Conservation (phyloP, 2,888 invertebrate genomes). For the Pterobdella sp. region DNA sequence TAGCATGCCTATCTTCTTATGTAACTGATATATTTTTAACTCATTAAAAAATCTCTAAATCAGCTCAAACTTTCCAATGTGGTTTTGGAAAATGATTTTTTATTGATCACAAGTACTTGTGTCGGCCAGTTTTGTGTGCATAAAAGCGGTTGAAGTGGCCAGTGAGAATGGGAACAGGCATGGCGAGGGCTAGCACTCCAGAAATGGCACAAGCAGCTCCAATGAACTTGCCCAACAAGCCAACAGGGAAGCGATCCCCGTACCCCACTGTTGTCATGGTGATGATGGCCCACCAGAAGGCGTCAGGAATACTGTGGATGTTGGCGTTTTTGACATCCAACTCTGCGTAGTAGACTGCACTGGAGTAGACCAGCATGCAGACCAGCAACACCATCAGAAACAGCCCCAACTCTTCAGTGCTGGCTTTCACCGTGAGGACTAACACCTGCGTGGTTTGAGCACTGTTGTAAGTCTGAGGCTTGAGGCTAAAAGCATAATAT, state of each 20-base stretch:
- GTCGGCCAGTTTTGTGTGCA: constrained; percentile 38
- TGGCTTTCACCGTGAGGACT: constrained; percentile 54
- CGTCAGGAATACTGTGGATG: constrained; percentile 51
- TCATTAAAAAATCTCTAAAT: no score
- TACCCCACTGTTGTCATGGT: constrained; percentile 52
- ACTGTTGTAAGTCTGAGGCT: background rate
- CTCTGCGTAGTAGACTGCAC: constrained; percentile 54
- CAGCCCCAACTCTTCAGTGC: constrained; percentile 52
- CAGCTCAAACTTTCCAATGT: no score
- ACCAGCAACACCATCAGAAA: constrained; percentile 53
- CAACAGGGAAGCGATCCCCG: constrained; percentile 50
- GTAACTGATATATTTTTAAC: no score
- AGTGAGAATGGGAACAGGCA: constrained; percentile 54
- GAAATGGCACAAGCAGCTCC: constrained; percentile 51
- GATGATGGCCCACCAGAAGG: constrained; percentile 52
- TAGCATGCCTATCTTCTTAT: no score
- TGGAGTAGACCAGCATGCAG: constrained; percentile 53
- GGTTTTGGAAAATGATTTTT: no score
- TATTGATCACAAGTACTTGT: constrained; percentile 32
- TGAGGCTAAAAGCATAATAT: background rate
- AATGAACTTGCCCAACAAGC: constrained; percentile 48
- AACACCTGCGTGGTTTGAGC: constrained; percentile 43
- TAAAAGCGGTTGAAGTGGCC: constrained; percentile 49
- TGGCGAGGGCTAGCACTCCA: constrained; percentile 52
- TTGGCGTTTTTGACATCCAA: constrained; percentile 47